Percentiles rank a stretch among this genome's conserved stretches.
These are phyloP conservation scores for Spilogale gracilis DNA, from an alignment of 2,113 vertebrate species.

Conservation along the genomic window DNA sequence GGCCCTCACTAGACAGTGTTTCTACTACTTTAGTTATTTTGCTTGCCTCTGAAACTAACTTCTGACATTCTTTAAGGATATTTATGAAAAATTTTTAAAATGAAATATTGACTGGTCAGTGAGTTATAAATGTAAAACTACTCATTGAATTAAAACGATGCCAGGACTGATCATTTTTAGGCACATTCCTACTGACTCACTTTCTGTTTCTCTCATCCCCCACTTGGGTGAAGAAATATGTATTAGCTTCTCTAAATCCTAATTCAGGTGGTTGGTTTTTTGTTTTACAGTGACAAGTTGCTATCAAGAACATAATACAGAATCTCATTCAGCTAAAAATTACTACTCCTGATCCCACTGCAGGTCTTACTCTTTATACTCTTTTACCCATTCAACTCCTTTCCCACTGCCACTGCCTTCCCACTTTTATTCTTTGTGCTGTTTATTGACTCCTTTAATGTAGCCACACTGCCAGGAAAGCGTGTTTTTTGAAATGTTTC, in stretches of 20 bases:
- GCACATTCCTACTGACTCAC: not conserved
- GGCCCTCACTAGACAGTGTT: not conserved
- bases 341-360: not conserved
- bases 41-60: not conserved
- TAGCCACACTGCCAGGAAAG: not conserved
- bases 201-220: not conserved
- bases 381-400: not conserved
- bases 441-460: not conserved
- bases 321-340: not conserved
- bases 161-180: not conserved
- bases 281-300: not conserved
- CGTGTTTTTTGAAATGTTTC: not conserved
- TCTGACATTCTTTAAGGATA: not conserved
- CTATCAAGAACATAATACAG: not conserved
- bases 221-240: not conserved
- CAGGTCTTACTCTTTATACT: not conserved
- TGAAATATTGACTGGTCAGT: not conserved
- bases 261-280: not conserved
- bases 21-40: not conserved
- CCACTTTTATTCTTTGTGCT: not conserved
- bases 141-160: not conserved
- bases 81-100: not conserved
- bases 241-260: not conserved
- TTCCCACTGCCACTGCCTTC: not conserved
- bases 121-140: not conserved